phyloP scores from a whole-genome alignment of 2,888 invertebrate species.

The Julus scanicus region DNA sequence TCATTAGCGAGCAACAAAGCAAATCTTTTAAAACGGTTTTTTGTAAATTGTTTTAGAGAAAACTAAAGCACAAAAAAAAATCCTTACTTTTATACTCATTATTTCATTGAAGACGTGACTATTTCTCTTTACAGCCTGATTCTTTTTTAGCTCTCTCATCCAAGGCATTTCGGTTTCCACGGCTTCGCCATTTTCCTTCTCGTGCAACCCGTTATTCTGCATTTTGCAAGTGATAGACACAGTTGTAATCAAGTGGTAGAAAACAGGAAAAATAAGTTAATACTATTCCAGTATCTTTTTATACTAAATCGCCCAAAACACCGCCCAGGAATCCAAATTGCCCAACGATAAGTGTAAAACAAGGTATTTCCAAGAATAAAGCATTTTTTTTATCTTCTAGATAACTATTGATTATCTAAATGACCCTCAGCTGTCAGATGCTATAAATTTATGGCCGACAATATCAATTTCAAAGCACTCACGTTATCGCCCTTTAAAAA shows the following conservation, averaged over 20 bases:
- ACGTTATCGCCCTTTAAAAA: conserved; percentile 62
- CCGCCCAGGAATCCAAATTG: neutral
- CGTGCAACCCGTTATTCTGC: conserved; percentile 37
- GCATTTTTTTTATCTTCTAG: neutral
- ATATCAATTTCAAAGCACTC: neutral
- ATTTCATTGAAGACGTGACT: conserved; percentile 41
- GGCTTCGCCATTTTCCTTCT: conserved; percentile 59
- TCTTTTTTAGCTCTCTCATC: conserved; percentile 84
- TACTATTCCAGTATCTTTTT: neutral
- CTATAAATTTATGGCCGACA: neutral
- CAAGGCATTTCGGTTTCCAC: conserved; percentile 72
- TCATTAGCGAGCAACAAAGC: too few species aligned
- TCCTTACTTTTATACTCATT: conserved; percentile 13
- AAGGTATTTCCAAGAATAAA: neutral
- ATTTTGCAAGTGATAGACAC: neutral
- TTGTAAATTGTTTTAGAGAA: too few species aligned
- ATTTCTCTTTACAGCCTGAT: conserved; percentile 68
- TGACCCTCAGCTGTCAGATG: neutral
- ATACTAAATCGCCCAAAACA: too few species aligned
- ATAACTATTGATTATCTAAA: neutral
- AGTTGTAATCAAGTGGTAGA: neutral
- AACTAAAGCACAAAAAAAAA: too few species aligned
- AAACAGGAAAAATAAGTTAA: neutral
- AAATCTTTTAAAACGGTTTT: too few species aligned
- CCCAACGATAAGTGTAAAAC: neutral